Percentiles rank a stretch among this genome's conserved stretches.
Conservation (phyloP, 1,140 invertebrate genomes). For the Caenorhabditis remanei region DNA sequence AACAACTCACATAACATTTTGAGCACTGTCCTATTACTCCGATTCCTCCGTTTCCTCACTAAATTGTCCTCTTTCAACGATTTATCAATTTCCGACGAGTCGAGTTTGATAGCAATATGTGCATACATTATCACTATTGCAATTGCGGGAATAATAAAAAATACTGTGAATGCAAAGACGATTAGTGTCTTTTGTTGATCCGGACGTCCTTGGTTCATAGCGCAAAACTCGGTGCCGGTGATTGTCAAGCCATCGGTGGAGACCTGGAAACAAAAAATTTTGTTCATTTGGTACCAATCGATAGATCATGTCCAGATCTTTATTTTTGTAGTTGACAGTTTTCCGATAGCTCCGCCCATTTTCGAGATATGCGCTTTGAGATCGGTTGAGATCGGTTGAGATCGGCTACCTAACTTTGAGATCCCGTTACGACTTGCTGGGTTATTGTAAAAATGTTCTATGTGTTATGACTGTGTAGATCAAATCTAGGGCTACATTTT, state of each 20-base stretch:
- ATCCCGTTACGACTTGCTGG: too few relatives aligned
- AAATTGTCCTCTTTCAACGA: conserved; percentile 59
- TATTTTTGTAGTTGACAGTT: too few relatives aligned
- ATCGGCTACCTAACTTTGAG: too few relatives aligned
- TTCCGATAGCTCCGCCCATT: too few relatives aligned
- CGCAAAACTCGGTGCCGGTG: conserved; percentile 71
- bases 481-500: too few relatives aligned
- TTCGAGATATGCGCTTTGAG: too few relatives aligned
- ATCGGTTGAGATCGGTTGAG: too few relatives aligned
- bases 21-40: conserved; percentile 66
- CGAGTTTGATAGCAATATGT: conserved; percentile 71
- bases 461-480: too few relatives aligned
- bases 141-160: conserved; percentile 69
- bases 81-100: conserved; percentile 57
- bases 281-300: too few relatives aligned
- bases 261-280: conserved; percentile 30
- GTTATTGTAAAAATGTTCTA: too few relatives aligned
- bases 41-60: conserved; percentile 38
- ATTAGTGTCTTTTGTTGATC: conserved; percentile 61
- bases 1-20: conserved; percentile 72
- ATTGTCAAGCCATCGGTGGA: conserved; percentile 66
- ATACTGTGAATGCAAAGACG: conserved; percentile 66
- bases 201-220: conserved; percentile 65
- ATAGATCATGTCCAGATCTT: too few relatives aligned
- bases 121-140: conserved; percentile 74